A percentile compares a stretch with the other conserved stretches of the same genome.
These are phyloP conservation scores for Tricholauxania praeusta DNA, from an alignment of 2,888 invertebrate species.

Conservation along the genomic window DNA sequence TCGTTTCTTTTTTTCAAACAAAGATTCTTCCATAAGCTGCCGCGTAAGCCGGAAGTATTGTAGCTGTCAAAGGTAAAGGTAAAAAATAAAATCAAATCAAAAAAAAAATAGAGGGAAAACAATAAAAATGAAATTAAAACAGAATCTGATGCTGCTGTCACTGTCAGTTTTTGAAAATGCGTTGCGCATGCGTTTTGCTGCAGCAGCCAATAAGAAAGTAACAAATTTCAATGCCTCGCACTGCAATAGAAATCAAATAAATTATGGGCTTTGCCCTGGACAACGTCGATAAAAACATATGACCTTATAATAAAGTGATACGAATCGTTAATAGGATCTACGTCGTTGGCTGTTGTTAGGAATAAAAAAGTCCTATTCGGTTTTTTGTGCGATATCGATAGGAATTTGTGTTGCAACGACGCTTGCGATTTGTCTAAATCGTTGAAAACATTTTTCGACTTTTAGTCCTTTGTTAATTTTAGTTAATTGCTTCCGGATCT, in stretches of 20 bases:
- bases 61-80: slow-evolving; percentile 21
- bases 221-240: neutral
- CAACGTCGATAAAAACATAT: neutral
- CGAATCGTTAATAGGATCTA: slow-evolving; percentile 19
- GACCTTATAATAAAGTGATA: neutral
- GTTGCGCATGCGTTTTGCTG: slow-evolving; percentile 23
- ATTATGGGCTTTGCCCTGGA: slow-evolving; percentile 20
- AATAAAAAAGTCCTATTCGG: too few relatives aligned
- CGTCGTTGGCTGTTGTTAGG: neutral
- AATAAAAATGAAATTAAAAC: neutral
- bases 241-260: slow-evolving; percentile 16
- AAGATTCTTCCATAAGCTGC: slow-evolving; percentile 31
- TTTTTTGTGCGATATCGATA: neutral
- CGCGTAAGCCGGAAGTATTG: slow-evolving; percentile 36
- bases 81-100: neutral
- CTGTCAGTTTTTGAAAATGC: slow-evolving; percentile 29
- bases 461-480: slow-evolving; percentile 15
- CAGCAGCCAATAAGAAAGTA: neutral
- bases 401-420: too few relatives aligned
- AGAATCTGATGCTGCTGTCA: slow-evolving; percentile 9
- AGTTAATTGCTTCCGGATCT: slow-evolving; percentile 33
- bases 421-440: too few relatives aligned
- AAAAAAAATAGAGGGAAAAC: slow-evolving; percentile 17
- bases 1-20: neutral
- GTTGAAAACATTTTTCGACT: too few relatives aligned